Evolutionary conservation across 2,888 invertebrate genomes (phyloP), one percentile per base, ranked within the genome.

Genomic region (Caenorhabditis uteleia): DNA sequence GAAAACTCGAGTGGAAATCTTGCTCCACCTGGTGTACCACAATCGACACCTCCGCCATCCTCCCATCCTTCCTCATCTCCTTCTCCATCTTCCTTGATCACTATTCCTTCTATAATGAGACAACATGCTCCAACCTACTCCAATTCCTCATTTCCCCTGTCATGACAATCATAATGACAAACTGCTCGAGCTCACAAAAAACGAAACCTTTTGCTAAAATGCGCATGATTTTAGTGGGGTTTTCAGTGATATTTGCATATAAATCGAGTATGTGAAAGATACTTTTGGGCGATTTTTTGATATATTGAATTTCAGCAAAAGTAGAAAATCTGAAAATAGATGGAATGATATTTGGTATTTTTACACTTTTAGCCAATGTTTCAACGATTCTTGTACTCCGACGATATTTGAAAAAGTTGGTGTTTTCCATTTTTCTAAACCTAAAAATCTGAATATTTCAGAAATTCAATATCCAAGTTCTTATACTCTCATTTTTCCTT

Each of bases 241-340:
- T n/a, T n/a, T n/a, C n/a, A n/a, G n/a, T n/a, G n/a, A n/a, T n/a
- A n/a, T n/a, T n/a, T n/a, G n/a, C n/a, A n/a, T n/a, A n/a, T n/a
- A n/a, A n/a, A n/a, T n/a, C n/a, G n/a, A n/a, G n/a, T n/a, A n/a
- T n/a, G n/a, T n/a, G n/a, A n/a, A n/a, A n/a, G n/a, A n/a, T n/a
- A n/a, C n/a, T n/a, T n/a, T n/a, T n/a, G n/a, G n/a, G n/a, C n/a
- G n/a, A n/a, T n/a, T n/a, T n/a, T n/a, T n/a, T n/a, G n/a, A n/a
- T n/a, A n/a, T n/a, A n/a, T n/a, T n/a, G n/a, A n/a, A 14, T 55
- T 60, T 34, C 49, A 60, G 60, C 55, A 14, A 60, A 50, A 12
- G 45, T 49, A 23, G 25, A 25, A 1, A 49, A 45, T 14, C 23
- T 60, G 5, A 34, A 54, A 23, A 20, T 34, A 0, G 27, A 42